Evolutionary conservation across 2,888 invertebrate species (phyloP), one percentile per base, ranked within the genome.

Genomic region (Augochlorella aurata): DNA sequence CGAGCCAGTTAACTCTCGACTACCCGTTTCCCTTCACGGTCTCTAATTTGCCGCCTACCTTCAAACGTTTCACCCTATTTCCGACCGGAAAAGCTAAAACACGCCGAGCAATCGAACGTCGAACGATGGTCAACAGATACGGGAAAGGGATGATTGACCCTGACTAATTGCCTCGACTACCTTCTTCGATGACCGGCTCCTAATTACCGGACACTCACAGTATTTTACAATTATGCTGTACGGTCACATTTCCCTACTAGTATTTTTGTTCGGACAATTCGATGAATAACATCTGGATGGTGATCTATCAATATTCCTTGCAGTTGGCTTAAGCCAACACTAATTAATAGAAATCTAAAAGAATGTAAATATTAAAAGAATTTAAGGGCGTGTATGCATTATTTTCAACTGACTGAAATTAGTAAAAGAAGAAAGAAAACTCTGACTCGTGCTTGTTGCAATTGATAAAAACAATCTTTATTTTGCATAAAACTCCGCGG

Each of bases 1-100:
- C 47, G 12, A 61, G 67, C 45, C 49, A 18, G 29, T 82, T 76
- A 66, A n/a, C 77, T 29, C 54, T 10, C 29, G 21, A 69, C 49
- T 54, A 63, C 54, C 69, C 44, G 58, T 24, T 54, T 52, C 49
- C 54, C 63, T 58, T 38, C 44, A 24, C 54, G 21, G 29, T 68
- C 44, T 21, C 63, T 77, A 77, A 86, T 81, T 85, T 54, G 63
- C 66, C 58, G 85, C 79, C 81, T 54, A 67, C 66, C 63, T 45
- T 50, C 44, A 45, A 47, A 49, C 38, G 38, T 69, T 66, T 72
- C 29, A 14, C 63, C 72, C 16, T 8, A 29, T 75, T 75, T 58
- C 65, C 79, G 50, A 54, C 68, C 78, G 74, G 63, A 68, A 81
- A 61, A 58, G 61, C 54, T 18, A 0, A 63, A n/a, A n/a, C n/a